These are phyloP conservation scores for Chromoteleia sp. DNA, from an alignment of 2,888 invertebrate genomes.

Conservation along the genomic window DNA sequence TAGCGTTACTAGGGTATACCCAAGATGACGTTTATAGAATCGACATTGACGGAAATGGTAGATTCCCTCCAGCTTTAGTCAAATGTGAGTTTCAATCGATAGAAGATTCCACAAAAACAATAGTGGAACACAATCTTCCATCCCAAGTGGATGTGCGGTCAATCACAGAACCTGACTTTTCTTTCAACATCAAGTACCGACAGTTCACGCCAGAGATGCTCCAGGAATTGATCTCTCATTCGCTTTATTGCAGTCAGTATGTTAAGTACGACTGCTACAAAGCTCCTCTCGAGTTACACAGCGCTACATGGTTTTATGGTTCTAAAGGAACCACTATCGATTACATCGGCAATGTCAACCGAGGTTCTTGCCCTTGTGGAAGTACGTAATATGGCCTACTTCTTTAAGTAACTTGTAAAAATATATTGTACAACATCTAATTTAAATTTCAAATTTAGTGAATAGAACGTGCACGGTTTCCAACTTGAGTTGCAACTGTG, in stretches of 20 bases:
- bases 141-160: conserved; percentile 95
- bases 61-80: conserved; percentile 95
- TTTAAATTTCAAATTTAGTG: conserved; percentile 84
- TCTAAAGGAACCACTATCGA: conserved; percentile 92
- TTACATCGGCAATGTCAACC: conserved; percentile 91
- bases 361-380: conserved; percentile 86
- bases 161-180: conserved; percentile 91
- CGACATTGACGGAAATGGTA: conserved; percentile 97
- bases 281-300: conserved; percentile 94
- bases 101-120: conserved; percentile 93
- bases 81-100: conserved; percentile 96
- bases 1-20: conserved; percentile 94
- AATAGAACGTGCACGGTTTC: conserved; percentile 93
- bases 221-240: conserved; percentile 95
- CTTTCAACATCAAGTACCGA: conserved; percentile 93
- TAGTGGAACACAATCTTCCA: conserved; percentile 95
- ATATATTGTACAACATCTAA: not conserved
- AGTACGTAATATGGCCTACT: conserved; percentile 77
- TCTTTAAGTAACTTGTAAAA: not conserved
- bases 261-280: conserved; percentile 96
- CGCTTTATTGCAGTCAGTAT: conserved; percentile 94
- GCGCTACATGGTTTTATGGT: conserved; percentile 95
- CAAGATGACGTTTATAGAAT: conserved; percentile 96
- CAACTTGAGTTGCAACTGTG: conserved; percentile 95
- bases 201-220: conserved; percentile 96